Conservation (phyloP, 2,113 vertebrate genomes). For the Eublepharis macularius region DNA sequence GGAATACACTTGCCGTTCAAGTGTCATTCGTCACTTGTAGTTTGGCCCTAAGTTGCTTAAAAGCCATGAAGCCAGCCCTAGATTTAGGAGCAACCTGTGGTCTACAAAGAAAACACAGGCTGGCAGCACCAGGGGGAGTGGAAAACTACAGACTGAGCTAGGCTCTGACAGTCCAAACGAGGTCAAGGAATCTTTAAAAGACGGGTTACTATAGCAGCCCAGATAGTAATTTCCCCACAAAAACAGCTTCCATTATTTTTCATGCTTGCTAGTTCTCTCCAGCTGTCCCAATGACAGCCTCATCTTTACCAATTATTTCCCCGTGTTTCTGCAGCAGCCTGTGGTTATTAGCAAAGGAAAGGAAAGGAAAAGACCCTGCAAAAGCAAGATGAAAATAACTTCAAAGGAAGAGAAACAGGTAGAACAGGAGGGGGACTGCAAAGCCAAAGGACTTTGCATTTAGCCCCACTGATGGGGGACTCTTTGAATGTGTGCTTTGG, state of each 20-base stretch:
- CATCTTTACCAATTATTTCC: conserved; percentile 48
- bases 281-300: conserved; percentile 52
- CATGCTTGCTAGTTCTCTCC: conserved; percentile 55
- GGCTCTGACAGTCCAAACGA: conserved; percentile 56
- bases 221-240: conserved; percentile 57
- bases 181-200: conserved; percentile 54
- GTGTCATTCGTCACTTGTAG: no score
- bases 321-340: neutral
- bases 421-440: neutral
- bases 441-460: neutral
- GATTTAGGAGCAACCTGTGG: accelerated
- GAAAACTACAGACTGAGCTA: conserved; percentile 60
- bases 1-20: no score
- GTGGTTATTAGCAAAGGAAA: conserved; percentile 9
- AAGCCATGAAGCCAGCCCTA: accelerated
- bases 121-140: conserved; percentile 23
- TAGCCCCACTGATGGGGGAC: neutral
- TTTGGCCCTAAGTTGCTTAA: neutral
- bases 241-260: conserved; percentile 55
- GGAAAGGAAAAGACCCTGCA: neutral
- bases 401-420: accelerated
- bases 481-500: neutral
- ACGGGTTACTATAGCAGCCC: conserved; percentile 69
- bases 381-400: accelerated
- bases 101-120: neutral